phyloP scores from a whole-genome alignment of 2,797 vertebrate genomes.

The Dendrocincla fuliginosa region DNA sequence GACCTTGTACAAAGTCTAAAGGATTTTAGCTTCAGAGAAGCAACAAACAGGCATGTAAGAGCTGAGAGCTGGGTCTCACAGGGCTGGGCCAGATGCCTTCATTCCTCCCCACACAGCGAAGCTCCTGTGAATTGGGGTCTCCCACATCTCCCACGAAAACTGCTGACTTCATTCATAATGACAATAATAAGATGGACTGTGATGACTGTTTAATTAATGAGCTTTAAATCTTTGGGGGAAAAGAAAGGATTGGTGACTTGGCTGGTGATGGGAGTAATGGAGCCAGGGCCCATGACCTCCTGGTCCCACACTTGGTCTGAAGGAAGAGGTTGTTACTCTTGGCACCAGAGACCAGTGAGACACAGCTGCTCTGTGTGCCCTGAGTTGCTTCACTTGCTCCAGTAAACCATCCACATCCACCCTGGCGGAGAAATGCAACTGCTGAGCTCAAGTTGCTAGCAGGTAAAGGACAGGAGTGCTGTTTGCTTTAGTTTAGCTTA shows the following conservation, averaged over 20 bases:
- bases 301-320: background rate
- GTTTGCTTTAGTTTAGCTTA: background rate
- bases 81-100: background rate
- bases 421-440: background rate
- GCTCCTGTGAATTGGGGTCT: slow-evolving; percentile 13
- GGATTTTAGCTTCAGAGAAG: background rate
- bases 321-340: background rate
- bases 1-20: background rate
- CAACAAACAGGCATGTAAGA: background rate
- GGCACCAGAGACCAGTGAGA: background rate
- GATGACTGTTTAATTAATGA: background rate
- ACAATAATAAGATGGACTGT: background rate
- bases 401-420: background rate
- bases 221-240: background rate
- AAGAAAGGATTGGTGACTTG: background rate
- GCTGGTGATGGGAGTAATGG: background rate
- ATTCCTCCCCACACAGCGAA: background rate
- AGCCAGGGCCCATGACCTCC: background rate
- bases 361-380: background rate
- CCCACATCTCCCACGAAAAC: slow-evolving; percentile 35
- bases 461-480: background rate
- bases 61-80: background rate
- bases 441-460: background rate
- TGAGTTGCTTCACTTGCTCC: background rate
- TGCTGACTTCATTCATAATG: background rate